phyloP scores from a whole-genome alignment of 2,888 invertebrate species.

The Caenorhabditis zanzibari region DNA sequence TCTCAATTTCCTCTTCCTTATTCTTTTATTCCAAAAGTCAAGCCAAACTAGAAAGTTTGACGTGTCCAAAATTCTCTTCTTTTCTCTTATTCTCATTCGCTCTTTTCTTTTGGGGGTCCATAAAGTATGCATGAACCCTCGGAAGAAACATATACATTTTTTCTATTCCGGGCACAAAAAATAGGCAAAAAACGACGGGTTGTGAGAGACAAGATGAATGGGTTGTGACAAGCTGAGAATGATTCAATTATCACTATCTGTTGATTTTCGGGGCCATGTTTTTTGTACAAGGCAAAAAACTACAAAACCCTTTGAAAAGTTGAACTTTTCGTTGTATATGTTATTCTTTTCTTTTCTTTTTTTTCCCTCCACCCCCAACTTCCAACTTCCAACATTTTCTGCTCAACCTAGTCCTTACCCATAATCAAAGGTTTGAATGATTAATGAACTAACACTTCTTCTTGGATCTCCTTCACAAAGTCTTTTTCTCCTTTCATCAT shows the following conservation, averaged over 20 bases:
- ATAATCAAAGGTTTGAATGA: conserved; percentile 53
- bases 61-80: conserved; percentile 21
- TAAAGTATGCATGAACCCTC: conserved; percentile 57
- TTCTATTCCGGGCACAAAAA: conserved; percentile 8
- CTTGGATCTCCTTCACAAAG: not conserved
- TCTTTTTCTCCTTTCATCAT: conserved; percentile 43
- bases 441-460: conserved; percentile 44
- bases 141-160: conserved; percentile 41
- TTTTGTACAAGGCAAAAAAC: not conserved
- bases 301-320: not conserved
- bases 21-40: conserved; percentile 29
- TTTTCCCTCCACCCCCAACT: conserved; percentile 8
- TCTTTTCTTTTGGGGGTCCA: conserved; percentile 13
- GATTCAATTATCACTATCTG: conserved; percentile 42
- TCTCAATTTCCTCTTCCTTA: not conserved
- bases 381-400: conserved; percentile 1
- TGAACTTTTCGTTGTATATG: not conserved
- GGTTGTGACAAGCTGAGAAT: conserved; percentile 26
- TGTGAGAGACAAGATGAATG: conserved; percentile 38
- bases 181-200: conserved; percentile 4
- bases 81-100: conserved; percentile 5
- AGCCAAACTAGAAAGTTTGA: conserved; percentile 25
- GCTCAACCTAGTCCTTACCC: conserved; percentile 20
- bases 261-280: not conserved
- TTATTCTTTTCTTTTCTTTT: not conserved